phyloP scores from a whole-genome alignment of 2,113 vertebrate genomes.

The Silurus glanis region DNA sequence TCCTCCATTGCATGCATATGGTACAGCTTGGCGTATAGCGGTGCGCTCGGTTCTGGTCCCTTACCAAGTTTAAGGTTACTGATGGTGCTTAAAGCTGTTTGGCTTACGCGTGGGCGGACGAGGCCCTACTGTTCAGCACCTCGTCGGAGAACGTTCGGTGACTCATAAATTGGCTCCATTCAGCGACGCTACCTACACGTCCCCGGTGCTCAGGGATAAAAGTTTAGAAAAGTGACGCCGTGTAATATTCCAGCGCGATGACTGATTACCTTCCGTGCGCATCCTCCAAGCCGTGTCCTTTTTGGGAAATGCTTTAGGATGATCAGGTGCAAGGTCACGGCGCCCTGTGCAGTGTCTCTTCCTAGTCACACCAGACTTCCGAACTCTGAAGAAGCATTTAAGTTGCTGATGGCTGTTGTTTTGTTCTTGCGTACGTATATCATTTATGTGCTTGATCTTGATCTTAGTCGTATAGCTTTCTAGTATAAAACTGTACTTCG shows the following conservation, averaged over 20 bases:
- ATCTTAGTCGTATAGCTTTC: background rate
- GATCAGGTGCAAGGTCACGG: background rate
- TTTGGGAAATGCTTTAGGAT: background rate
- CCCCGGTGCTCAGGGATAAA: background rate
- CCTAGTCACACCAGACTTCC: background rate
- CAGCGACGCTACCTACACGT: background rate
- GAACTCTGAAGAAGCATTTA: background rate
- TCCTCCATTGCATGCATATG: background rate
- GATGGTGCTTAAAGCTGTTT: slow-evolving; percentile 18
- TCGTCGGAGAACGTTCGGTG: background rate
- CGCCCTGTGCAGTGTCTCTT: background rate
- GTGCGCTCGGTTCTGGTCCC: background rate
- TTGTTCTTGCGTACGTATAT: background rate
- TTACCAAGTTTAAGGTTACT: slow-evolving; percentile 31
- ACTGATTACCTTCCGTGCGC: background rate
- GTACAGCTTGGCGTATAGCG: background rate
- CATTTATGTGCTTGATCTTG: background rate
- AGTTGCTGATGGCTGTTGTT: background rate
- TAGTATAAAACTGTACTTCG: too few species aligned
- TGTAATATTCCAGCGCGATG: background rate
- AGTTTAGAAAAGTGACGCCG: background rate
- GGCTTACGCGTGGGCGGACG: slow-evolving; percentile 25
- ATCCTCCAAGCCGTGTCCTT: background rate
- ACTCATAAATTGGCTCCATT: slow-evolving; percentile 22
- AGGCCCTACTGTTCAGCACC: slow-evolving; percentile 24